A percentile compares a stretch with the other conserved stretches of the same genome.
Evolutionary conservation across 2,888 invertebrate species (phyloP).

Genomic region (Tinea pellionella): DNA sequence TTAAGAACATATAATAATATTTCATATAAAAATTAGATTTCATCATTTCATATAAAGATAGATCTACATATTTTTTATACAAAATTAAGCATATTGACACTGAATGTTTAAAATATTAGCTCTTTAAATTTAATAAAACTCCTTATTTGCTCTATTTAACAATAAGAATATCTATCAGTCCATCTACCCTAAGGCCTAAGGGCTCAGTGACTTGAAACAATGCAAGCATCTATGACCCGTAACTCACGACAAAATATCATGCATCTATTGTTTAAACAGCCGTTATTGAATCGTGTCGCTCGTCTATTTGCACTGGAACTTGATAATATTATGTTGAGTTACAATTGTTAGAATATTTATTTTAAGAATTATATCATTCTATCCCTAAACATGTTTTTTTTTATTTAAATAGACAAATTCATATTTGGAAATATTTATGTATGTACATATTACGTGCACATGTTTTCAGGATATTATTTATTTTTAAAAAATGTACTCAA

Average conservation of each 20-base stretch:
- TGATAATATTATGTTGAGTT: neutral
- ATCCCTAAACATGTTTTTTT: too few species aligned
- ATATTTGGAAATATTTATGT: too few species aligned
- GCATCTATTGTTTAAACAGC: constrained; percentile 9
- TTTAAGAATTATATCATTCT: neutral
- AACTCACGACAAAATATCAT: constrained; percentile 1
- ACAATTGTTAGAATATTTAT: neutral
- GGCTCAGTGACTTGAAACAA: constrained; percentile 6
- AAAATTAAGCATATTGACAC: too few species aligned
- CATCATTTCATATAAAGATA: too few species aligned
- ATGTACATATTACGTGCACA: too few species aligned
- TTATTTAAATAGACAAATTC: too few species aligned
- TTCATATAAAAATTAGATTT: too few species aligned
- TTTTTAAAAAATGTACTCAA: too few species aligned
- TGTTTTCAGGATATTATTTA: too few species aligned
- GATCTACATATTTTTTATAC: too few species aligned
- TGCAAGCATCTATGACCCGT: constrained; percentile 8
- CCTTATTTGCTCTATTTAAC: neutral
- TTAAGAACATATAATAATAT: too few species aligned
- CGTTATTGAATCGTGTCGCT: constrained; percentile 6
- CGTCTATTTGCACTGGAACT: constrained; percentile 7
- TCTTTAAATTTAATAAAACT: neutral
- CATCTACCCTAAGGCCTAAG: constrained; percentile 7
- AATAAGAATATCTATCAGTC: constrained; percentile 7
- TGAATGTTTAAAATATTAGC: too few species aligned